These are phyloP conservation scores for Pyrgus malvae DNA, from an alignment of 2,888 invertebrate species.

Conservation along the genomic window DNA sequence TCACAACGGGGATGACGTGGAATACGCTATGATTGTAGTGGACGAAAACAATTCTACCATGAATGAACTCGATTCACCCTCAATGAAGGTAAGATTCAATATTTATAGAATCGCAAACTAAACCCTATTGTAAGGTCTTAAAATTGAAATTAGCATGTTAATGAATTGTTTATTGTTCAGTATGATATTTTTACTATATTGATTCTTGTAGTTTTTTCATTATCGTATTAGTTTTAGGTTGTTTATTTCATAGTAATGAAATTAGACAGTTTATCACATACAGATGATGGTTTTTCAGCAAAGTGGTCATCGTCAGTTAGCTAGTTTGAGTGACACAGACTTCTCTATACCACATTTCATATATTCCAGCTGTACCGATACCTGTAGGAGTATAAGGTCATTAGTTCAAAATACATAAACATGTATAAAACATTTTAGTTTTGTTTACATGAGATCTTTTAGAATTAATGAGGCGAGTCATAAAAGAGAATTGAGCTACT, in stretches of 20 bases:
- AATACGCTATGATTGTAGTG: slow-evolving; percentile 94
- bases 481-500: too few species aligned
- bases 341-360: too few species aligned
- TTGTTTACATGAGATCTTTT: too few species aligned
- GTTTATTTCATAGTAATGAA: neutral
- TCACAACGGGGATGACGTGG: slow-evolving; percentile 88
- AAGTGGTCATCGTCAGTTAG: too few species aligned
- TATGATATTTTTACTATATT: slow-evolving; percentile 1
- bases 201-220: neutral
- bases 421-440: too few species aligned
- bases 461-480: too few species aligned
- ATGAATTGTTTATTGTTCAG: neutral
- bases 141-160: slow-evolving; percentile 9
- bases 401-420: neutral
- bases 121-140: neutral
- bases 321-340: too few species aligned
- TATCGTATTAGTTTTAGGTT: slow-evolving; percentile 2
- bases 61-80: slow-evolving; percentile 91
- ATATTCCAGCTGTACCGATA: too few species aligned
- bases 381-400: too few species aligned
- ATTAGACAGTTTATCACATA: slow-evolving; percentile 9
- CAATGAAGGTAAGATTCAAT: slow-evolving; percentile 87
- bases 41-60: slow-evolving; percentile 94
- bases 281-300: too few species aligned
- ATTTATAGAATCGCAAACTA: neutral